phyloP scores from a whole-genome alignment of 2,797 vertebrate species.

The Periparus ater region DNA sequence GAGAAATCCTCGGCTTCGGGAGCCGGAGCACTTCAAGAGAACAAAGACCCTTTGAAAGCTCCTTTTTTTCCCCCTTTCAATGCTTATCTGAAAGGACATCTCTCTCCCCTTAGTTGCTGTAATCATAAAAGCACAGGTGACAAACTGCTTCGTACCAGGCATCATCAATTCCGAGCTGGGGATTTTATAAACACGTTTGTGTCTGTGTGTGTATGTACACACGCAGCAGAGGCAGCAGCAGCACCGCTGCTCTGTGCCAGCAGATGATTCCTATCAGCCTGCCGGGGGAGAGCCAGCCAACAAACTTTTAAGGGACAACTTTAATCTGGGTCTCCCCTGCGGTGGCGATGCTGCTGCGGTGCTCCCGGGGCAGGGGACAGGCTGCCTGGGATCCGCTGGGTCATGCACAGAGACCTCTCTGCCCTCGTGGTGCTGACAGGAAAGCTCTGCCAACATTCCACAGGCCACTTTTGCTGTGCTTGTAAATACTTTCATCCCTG shows the following conservation, averaged over 20 bases:
- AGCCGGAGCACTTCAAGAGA: constrained; percentile 69
- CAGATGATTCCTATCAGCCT: not conserved
- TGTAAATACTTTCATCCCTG: not conserved
- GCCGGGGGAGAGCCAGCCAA: not conserved
- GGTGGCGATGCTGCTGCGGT: fast-evolving
- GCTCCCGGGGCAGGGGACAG: not conserved
- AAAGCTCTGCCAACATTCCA: not conserved
- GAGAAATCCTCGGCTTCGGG: constrained; percentile 53
- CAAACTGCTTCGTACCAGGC: constrained; percentile 68
- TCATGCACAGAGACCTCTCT: fast-evolving
- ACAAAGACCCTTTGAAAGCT: constrained; percentile 78
- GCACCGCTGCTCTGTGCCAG: not conserved
- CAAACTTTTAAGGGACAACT: constrained; percentile 36
- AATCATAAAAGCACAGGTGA: constrained; percentile 78
- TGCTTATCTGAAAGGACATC: constrained; percentile 80
- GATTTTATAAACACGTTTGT: not conserved
- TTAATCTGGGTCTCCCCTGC: not conserved
- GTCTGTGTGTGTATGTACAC: not conserved
- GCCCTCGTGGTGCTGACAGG: not conserved
- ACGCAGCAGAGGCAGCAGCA: not conserved
- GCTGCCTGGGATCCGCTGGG: fast-evolving
- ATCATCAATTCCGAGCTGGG: constrained; percentile 26
- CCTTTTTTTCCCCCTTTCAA: constrained; percentile 41
- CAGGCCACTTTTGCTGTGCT: not conserved
- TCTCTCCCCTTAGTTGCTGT: constrained; percentile 65